Conservation (phyloP, 1,140 invertebrate species). For the Dendroctonus valens region DNA sequence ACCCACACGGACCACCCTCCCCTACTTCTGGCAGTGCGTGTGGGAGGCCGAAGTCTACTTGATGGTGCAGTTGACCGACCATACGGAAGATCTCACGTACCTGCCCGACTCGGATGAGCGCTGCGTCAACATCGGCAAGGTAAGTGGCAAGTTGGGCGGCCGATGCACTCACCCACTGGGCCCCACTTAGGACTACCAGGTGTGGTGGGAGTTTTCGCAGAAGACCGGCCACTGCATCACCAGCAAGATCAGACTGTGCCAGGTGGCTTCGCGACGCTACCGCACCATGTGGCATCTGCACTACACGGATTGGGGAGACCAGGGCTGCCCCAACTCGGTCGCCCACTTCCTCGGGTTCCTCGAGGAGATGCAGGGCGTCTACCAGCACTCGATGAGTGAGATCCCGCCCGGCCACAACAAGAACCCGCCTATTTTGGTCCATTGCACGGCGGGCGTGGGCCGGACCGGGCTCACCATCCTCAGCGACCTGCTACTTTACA, state of each 20-base stretch:
- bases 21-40: conserved; percentile 82
- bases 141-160: conserved; percentile 36
- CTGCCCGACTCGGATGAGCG: conserved; percentile 58
- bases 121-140: conserved; percentile 58
- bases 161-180: neutral
- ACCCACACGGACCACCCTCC: conserved; percentile 61
- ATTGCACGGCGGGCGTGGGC: conserved; percentile 70
- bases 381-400: conserved; percentile 68
- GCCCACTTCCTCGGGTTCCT: conserved; percentile 64
- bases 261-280: conserved; percentile 55
- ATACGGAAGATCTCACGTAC: conserved; percentile 62
- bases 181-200: conserved; percentile 61
- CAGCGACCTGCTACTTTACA: conserved; percentile 76
- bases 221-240: conserved; percentile 61
- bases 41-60: conserved; percentile 82
- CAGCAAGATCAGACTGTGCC: conserved; percentile 59
- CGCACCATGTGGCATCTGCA: conserved; percentile 79
- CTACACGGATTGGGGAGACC: conserved; percentile 75
- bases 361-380: conserved; percentile 80
- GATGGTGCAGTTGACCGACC: conserved; percentile 71
- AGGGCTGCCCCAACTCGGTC: conserved; percentile 54
- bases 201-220: conserved; percentile 63
- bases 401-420: conserved; percentile 65
- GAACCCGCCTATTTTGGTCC: conserved; percentile 68
- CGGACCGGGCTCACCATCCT: conserved; percentile 75